Conservation (phyloP, 2,113 vertebrate species). For the Lepus americanus region DNA sequence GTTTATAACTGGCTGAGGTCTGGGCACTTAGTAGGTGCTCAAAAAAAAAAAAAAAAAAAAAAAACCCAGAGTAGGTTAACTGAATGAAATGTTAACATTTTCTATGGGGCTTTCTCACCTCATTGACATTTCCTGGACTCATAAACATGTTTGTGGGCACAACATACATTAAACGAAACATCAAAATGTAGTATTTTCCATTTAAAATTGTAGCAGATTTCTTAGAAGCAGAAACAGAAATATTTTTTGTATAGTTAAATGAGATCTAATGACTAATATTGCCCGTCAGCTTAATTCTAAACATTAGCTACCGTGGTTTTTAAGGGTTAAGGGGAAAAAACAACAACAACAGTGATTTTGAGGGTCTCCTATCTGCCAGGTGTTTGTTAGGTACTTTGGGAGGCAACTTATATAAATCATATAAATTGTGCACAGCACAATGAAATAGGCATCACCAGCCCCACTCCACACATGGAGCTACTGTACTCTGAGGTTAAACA, state of each 20-base stretch:
- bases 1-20: background rate
- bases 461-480: background rate
- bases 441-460: slow-evolving; percentile 25
- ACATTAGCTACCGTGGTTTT: slow-evolving; percentile 56
- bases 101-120: background rate
- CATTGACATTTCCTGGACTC: background rate
- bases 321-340: slow-evolving; percentile 22
- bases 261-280: background rate
- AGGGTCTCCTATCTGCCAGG: slow-evolving; percentile 48
- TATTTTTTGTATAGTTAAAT: background rate
- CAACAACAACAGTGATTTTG: background rate
- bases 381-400: slow-evolving; percentile 59
- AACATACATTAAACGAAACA: slow-evolving; percentile 21
- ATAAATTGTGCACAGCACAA: background rate
- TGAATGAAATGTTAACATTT: background rate
- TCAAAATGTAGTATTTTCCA: slow-evolving; percentile 58
- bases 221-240: slow-evolving; percentile 57
- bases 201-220: slow-evolving; percentile 56
- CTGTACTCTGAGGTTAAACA: background rate
- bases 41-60: slow-evolving; percentile 34
- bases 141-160: background rate
- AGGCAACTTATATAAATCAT: slow-evolving; percentile 41
- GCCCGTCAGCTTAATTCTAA: slow-evolving; percentile 56
- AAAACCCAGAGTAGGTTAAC: background rate
- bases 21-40: slow-evolving; percentile 65